Evolutionary conservation across 1,140 invertebrate species (phyloP).

Genomic region (Mactra quadrangularis): DNA sequence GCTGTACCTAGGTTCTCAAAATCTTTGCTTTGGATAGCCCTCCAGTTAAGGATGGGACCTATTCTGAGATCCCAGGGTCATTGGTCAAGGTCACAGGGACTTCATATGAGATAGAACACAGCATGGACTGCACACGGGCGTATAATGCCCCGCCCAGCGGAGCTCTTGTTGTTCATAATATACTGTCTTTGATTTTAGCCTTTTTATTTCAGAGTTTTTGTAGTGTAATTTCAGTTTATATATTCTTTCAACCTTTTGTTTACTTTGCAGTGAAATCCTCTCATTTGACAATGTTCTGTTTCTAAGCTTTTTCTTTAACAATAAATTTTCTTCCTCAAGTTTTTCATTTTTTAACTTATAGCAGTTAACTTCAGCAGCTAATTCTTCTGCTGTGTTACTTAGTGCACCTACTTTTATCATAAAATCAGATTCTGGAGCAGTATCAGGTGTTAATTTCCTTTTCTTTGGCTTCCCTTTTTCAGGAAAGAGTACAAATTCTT

Average conservation of each 20-base stretch:
- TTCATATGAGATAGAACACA: too few species aligned
- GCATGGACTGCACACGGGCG: too few species aligned
- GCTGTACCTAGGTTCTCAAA: too few species aligned
- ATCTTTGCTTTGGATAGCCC: too few species aligned
- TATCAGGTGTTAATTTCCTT: neutral
- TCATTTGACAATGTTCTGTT: slow-evolving; percentile 18
- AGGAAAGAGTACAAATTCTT: too few species aligned
- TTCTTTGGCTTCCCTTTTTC: too few species aligned
- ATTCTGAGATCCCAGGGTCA: too few species aligned
- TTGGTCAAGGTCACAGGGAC: too few species aligned
- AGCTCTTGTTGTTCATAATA: neutral
- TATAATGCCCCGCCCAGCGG: too few species aligned
- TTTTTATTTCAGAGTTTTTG: slow-evolving; percentile 11
- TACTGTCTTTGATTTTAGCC: neutral
- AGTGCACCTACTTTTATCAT: neutral
- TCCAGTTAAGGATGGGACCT: too few species aligned
- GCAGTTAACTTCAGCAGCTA: neutral
- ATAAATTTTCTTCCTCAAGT: neutral
- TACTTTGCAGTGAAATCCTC: neutral
- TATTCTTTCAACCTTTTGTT: neutral
- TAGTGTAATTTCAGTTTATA: neutral
- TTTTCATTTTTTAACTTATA: slow-evolving; percentile 2
- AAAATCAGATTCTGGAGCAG: neutral
- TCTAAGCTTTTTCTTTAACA: neutral
- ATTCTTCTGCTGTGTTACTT: neutral